phyloP scores from a whole-genome alignment of 1,140 invertebrate species.

The Drosophila sechellia region DNA sequence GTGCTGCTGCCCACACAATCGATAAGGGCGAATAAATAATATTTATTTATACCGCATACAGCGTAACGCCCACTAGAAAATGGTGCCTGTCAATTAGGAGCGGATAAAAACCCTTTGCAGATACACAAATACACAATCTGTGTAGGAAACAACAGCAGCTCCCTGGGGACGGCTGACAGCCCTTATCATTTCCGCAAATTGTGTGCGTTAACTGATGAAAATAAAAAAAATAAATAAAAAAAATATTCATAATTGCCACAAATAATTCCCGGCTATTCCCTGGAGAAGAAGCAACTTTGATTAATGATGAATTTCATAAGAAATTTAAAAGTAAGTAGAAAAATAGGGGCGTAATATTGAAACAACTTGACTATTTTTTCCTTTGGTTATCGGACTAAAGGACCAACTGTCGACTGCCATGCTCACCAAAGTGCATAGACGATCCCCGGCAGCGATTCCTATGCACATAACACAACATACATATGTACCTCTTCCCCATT shows the following conservation, averaged over 20 bases:
- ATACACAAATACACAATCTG: slow-evolving; percentile 26
- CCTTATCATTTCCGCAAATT: background rate
- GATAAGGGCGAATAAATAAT: slow-evolving; percentile 64
- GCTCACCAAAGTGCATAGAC: slow-evolving; percentile 7
- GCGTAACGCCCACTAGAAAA: slow-evolving; percentile 8
- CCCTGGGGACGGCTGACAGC: background rate
- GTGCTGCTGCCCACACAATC: slow-evolving; percentile 47
- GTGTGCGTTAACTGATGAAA: background rate
- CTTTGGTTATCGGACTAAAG: background rate
- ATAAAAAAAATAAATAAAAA: background rate
- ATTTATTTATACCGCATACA: slow-evolving; percentile 56
- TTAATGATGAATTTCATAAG: background rate
- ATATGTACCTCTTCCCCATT: slow-evolving; percentile 15
- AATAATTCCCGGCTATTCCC: background rate
- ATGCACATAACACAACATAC: slow-evolving; percentile 18
- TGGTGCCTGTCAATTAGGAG: slow-evolving; percentile 30
- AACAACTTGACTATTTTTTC: too few relatives aligned
- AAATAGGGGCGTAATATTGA: too few relatives aligned
- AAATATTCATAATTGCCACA: background rate
- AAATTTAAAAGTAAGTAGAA: too few relatives aligned
- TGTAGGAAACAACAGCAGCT: background rate
- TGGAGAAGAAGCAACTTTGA: background rate
- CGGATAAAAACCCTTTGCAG: slow-evolving; percentile 15
- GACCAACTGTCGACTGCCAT: background rate
- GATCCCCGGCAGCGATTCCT: slow-evolving; percentile 14